Conservation (phyloP, 2,797 vertebrate genomes). For the Eospalax fontanierii region DNA sequence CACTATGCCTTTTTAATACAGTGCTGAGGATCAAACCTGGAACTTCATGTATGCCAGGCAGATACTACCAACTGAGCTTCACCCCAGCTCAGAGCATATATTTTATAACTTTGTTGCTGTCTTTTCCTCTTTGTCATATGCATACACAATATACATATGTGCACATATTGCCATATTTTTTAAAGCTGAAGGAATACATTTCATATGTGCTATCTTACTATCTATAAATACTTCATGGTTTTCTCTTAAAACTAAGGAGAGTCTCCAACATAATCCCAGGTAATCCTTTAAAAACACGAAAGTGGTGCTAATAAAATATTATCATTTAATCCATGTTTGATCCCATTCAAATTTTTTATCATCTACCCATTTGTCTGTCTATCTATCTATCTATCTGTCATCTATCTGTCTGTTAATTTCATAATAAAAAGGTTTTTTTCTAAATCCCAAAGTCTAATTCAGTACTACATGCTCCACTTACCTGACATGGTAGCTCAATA, state of each 20-base stretch:
- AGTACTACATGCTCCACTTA: not conserved
- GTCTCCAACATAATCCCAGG: not conserved
- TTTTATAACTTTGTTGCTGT: not conserved
- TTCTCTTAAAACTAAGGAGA: constrained; percentile 20
- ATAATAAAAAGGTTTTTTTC: not conserved
- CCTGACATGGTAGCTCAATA: not conserved
- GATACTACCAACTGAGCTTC: not conserved
- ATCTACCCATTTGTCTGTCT: no score
- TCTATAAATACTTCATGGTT: not conserved
- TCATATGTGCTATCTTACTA: not conserved
- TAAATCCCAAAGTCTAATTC: not conserved
- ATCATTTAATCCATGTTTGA: not conserved
- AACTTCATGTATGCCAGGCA: not conserved
- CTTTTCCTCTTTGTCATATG: not conserved
- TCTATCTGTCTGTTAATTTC: not conserved
- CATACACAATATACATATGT: not conserved
- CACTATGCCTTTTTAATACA: not conserved
- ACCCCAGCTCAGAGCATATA: not conserved
- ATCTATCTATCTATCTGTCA: no score
- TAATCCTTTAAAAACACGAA: not conserved
- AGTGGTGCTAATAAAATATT: constrained; percentile 2
- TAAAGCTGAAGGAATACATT: constrained; percentile 44
- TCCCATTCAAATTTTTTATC: not conserved
- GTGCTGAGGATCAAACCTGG: not conserved
- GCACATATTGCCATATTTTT: not conserved